Base-by-base conservation (phyloP, 2,888 invertebrate genomes). In the Synergus itoensis region DNA sequence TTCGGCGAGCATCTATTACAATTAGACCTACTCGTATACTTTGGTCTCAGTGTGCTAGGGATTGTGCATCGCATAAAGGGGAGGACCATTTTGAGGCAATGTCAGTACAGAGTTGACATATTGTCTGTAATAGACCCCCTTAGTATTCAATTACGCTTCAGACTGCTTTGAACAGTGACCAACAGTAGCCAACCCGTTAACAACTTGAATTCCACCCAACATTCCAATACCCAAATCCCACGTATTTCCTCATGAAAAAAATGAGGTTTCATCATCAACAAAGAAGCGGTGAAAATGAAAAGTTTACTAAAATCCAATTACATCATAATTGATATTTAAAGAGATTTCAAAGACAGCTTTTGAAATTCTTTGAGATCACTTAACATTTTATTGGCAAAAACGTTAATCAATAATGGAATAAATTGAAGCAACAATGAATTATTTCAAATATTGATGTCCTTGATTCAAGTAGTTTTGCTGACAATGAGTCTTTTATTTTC, bases 121-220 rank as follows among this genome's bases (percentile, higher is more conserved):
- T 83, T 83, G 83, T 83, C 76, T 80, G 80, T 83, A 83, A 83
- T 82, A 78, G 81, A 80, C 78, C 79, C 83, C 81, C 79, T 83
- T 79, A 80, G 82, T 81, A 81, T 81, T 82, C 83, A 83, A 83
- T 83, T 83, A 83, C 82, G 79, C 78, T 80, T 81, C 81, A 77
- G 79, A 81, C 81, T 83, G 80, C 82, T 82, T 80, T 83, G 36
- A 53, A 36, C 53, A 73, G 73, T 53, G 53, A 36, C 36, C 53
- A 73, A 73, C n/a, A 53, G 36, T 73, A 73, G 53, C 48, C 48
- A 69, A 69, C 14, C 69, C 69, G 28, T 48, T 73, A 53, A 53
- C n/a, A 53, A 36, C 53, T 48, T 53, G 1, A 73, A 73, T 73
- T 73, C 36, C 48, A 36, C 36, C 8, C 53, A 53, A 21, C n/a